Conservation (phyloP, 2,888 invertebrate species). For the Aelia acuminata region DNA sequence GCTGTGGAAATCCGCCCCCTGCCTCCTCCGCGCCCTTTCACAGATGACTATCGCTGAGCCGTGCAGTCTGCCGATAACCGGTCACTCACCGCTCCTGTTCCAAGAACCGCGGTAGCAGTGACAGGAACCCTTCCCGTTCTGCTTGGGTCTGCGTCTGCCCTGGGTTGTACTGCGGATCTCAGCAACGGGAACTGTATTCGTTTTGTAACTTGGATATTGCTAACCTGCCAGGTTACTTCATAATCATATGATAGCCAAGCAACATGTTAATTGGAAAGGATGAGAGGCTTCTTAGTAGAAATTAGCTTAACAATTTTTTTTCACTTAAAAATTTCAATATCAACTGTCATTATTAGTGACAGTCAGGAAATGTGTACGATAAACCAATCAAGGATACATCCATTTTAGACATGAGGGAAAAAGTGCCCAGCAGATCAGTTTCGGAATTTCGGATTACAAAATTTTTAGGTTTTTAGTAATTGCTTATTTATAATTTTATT, state of each 20-base stretch:
- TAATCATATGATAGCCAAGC: background rate
- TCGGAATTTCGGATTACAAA: too few species aligned
- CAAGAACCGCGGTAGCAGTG: slow-evolving; percentile 17
- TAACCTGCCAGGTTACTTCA: background rate
- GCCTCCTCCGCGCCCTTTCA: slow-evolving; percentile 1
- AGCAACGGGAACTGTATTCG: background rate
- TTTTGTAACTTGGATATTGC: background rate
- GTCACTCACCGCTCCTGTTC: slow-evolving; percentile 34
- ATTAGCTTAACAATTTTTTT: too few species aligned
- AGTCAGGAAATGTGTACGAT: too few species aligned
- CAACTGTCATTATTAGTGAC: too few species aligned
- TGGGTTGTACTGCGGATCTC: background rate
- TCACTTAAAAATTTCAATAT: too few species aligned
- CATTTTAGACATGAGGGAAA: too few species aligned
- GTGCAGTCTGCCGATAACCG: slow-evolving; percentile 46
- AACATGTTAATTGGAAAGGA: too few species aligned
- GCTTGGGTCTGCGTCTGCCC: slow-evolving; percentile 4
- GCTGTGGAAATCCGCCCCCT: background rate
- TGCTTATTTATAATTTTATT: too few species aligned
- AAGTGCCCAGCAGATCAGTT: too few species aligned
- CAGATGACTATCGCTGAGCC: slow-evolving; percentile 36
- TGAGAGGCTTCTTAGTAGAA: too few species aligned
- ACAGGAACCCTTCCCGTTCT: slow-evolving; percentile 2
- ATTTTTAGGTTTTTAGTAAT: too few species aligned
- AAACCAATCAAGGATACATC: too few species aligned